A percentile compares a stretch with the other conserved stretches of the same genome.
phyloP scores from a whole-genome alignment of 2,888 invertebrate genomes.

The Branchinecta sandiegonensis region DNA sequence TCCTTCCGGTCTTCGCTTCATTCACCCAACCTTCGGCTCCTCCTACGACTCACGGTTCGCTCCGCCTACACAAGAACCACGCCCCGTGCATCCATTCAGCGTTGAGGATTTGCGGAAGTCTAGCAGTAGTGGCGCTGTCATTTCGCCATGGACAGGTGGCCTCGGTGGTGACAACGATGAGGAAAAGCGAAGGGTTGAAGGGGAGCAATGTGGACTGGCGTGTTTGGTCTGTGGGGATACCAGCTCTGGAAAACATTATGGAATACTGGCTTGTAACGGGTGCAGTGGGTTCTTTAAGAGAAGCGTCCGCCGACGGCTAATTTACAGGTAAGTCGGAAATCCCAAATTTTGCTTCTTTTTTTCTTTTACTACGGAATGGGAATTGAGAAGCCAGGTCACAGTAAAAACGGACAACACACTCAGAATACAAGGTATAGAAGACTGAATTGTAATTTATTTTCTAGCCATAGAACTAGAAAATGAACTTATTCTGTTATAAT shows the following conservation, averaged over 20 bases:
- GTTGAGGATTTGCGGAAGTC: slow-evolving; percentile 3
- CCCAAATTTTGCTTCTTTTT: not conserved
- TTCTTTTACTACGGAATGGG: not conserved
- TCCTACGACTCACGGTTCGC: too few relatives aligned
- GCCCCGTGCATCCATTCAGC: not conserved
- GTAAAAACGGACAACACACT: too few relatives aligned
- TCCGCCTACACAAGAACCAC: too few relatives aligned
- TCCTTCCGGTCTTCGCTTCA: too few relatives aligned
- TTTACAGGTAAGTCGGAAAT: slow-evolving; percentile 59
- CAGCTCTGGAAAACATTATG: slow-evolving; percentile 92
- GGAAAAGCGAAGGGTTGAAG: not conserved
- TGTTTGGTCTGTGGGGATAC: slow-evolving; percentile 96
- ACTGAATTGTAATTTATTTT: too few relatives aligned
- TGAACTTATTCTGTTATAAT: too few relatives aligned
- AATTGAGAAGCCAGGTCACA: not conserved
- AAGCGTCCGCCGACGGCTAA: slow-evolving; percentile 84
- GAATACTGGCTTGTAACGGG: slow-evolving; percentile 95
- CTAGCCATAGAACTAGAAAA: too few relatives aligned
- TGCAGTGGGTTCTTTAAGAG: slow-evolving; percentile 98
- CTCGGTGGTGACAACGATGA: not conserved
- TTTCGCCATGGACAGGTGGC: not conserved
- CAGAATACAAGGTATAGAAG: too few relatives aligned
- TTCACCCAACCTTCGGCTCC: too few relatives aligned
- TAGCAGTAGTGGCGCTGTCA: not conserved
- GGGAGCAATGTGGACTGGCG: slow-evolving; percentile 50